These are phyloP conservation scores for Centruroides vittatus DNA, from an alignment of 1,140 invertebrate genomes.

Conservation along the genomic window DNA sequence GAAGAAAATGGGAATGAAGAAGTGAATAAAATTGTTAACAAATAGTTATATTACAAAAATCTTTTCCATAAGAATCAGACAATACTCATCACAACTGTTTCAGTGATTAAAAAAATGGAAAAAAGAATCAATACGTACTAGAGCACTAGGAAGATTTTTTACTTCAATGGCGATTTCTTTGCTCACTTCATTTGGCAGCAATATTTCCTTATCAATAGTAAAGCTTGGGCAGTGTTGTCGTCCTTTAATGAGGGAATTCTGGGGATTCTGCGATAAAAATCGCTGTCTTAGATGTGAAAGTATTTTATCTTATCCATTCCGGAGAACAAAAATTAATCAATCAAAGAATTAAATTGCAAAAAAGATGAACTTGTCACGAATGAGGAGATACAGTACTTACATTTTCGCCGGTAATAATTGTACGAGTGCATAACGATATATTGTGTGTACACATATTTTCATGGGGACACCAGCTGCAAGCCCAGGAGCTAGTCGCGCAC, in stretches of 20 bases:
- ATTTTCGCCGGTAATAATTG: conserved; percentile 60
- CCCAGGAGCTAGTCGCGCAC: conserved; percentile 76
- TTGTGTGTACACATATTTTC: conserved; percentile 88
- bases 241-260: conserved; percentile 17
- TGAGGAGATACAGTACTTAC: conserved; percentile 1
- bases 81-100: too few relatives aligned
- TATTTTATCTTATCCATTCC: background rate
- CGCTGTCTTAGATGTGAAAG: background rate
- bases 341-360: background rate
- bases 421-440: conserved; percentile 57
- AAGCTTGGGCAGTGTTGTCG: conserved; percentile 21
- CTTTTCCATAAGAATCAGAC: background rate
- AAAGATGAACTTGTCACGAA: background rate
- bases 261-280: conserved; percentile 7
- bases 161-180: conserved; percentile 81
- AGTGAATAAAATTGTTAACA: too few relatives aligned
- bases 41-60: background rate
- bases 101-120: too few relatives aligned
- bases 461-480: conserved; percentile 90
- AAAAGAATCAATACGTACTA: conserved; percentile 3
- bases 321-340: background rate
- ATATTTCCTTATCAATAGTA: conserved; percentile 38
- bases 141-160: conserved; percentile 47
- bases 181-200: conserved; percentile 72
- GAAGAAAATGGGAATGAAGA: too few relatives aligned